Evolutionary conservation across 2,113 vertebrate species (phyloP), one percentile per base, ranked within the genome.

Genomic region (Laticauda laticaudata): DNA sequence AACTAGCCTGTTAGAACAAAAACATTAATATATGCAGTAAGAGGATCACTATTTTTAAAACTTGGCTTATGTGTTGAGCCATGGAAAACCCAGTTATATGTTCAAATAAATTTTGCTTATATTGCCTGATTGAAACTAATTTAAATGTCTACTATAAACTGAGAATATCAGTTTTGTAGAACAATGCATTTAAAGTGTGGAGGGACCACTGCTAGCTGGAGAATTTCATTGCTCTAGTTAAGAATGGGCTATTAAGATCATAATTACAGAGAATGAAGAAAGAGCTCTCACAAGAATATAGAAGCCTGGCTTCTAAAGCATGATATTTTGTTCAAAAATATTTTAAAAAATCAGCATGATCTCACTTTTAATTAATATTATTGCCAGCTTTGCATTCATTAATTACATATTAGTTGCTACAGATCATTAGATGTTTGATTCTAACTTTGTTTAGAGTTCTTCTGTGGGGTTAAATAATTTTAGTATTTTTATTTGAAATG

Each of bases 21-120:
- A 90, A 89, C 89, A 90, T 90, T 93, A 90, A 93, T 87, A 90
- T 87, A 64, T 93, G 48, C n/a, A 54, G 39, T 54, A 90, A 48
- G 81, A 87, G 10, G 29, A 12, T n/a, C 54, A n/a, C 39, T 86
- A 21, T 90, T 90, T 21, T 90, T 85, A 64, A 93, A 34, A 34
- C 5, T 6, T 69, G 14, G 26, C 23, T 90, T 55, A 12, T 53
- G 10, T 56, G 29, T 89, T 85, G 55, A 43, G 48, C 29, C 45
- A 51, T 86, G 55, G 55, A 54, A 92, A 39, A 43, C 39, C 23
- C 21, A 51, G 5, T 43, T 90, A 26, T 53, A 45, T 54, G 57
- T 39, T 92, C 11, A 88, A 88, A 88, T 92, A 54, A 26, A 56
- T 55, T 69, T n/a, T 45, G 24, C 8, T 75, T 85, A 43, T n/a